These are phyloP conservation scores for Drosophila flavopinicola DNA, from an alignment of 2,888 invertebrate genomes.

Conservation along the genomic window DNA sequence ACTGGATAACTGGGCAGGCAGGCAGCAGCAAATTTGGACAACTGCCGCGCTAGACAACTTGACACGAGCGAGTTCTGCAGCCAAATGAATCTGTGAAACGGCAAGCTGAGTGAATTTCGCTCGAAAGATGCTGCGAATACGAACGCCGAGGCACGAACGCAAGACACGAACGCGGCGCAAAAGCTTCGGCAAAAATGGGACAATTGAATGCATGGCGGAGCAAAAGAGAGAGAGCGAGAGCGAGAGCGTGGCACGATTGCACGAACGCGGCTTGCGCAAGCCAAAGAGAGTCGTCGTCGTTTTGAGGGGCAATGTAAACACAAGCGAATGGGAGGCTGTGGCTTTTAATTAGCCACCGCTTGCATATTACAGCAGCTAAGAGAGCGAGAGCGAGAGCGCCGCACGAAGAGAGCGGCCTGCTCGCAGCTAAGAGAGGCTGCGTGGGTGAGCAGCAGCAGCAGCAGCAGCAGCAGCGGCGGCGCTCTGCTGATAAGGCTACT, in stretches of 20 bases:
- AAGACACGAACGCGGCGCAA: constrained; percentile 6
- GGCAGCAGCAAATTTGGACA: constrained; percentile 4
- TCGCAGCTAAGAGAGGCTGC: constrained; percentile 26
- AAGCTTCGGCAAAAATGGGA: constrained; percentile 52
- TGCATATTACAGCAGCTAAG: constrained; percentile 67
- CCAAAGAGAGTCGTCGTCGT: constrained; percentile 12
- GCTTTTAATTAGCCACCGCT: constrained; percentile 83
- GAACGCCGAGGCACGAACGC: constrained; percentile 5
- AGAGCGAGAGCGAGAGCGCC: constrained; percentile 14
- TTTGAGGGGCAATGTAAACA: constrained; percentile 73
- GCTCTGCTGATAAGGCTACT: constrained; percentile 74
- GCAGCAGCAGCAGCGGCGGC: constrained; percentile 15
- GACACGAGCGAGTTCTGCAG: constrained; percentile 80
- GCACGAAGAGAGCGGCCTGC: constrained; percentile 11
- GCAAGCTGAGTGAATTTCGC: constrained; percentile 43
- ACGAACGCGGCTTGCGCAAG: constrained; percentile 31
- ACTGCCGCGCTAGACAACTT: constrained; percentile 57
- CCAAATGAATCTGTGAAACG: constrained; percentile 78
- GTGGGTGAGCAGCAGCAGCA: constrained; percentile 49
- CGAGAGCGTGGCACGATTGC: background rate
- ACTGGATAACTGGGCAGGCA: constrained; percentile 43
- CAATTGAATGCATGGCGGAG: constrained; percentile 11
- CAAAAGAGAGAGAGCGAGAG: background rate
- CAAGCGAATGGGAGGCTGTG: constrained; percentile 59
- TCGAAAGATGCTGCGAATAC: constrained; percentile 78